Base-by-base conservation (phyloP, 1,140 invertebrate genomes). In the Trachymyrmex cornetzi region DNA sequence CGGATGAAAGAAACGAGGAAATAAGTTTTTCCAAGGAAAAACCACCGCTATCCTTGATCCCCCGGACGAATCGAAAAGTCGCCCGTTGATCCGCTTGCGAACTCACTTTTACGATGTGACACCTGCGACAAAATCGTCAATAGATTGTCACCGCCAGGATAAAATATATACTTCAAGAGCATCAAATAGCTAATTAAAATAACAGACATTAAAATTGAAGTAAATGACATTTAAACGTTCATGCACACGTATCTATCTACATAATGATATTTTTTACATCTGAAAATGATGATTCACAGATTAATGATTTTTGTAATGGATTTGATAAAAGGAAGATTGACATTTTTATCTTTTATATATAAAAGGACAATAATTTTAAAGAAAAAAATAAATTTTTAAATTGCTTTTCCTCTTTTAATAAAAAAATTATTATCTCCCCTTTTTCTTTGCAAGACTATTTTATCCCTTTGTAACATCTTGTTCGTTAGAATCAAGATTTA, bases 51-150 rank as follows among this genome's bases (percentile, higher is more conserved):
- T 67, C 77, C 75, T 11, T 30, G 61, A 48, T 80, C 34, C n/a
- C 38, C 24, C 24, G 69, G 27, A 75, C 69, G 69, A 84, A 84
- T 84, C 66, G 75, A 87, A 61, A 81, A 81, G 48, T 81, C 77
- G 59, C 7, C n/a, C 34, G 22, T 50, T 84, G n/a, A 80, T 67
- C 67, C 55, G 67, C 55, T 85, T 67, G 57, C 53, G 27, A 86
- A 90, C 66, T 53, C 82, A 82, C 80, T 89, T 90, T 82, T 74
- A 67, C 55, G 75, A 75, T 24, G 44, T 69, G 69, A 87, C 89
- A 90, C 69, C 88, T 90, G 85, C 85, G 75, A 61, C 61, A 11
- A 57, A n/a, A 53, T 72, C 69, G 27, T 75, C 59, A 67, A 85
- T 63, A 61, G 72, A 90, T 89, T 50, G 77, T 87, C 72, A 44